phyloP scores from a whole-genome alignment of 2,113 vertebrate species.

The Ceyx melanurus region DNA sequence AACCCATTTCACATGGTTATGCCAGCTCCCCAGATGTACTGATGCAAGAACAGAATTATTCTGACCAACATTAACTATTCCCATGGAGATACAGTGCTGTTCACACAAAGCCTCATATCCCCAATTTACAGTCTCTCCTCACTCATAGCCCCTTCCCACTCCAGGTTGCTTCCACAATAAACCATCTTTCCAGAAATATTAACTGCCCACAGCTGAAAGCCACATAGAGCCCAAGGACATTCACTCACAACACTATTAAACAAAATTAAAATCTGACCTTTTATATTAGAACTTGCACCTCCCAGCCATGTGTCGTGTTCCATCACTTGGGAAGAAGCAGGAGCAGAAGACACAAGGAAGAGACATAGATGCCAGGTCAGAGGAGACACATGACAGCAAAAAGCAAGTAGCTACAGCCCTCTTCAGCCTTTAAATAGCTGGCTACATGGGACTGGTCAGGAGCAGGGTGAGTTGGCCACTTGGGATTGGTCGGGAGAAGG shows the following conservation, averaged over 20 bases:
- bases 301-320: rapidly evolving
- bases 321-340: background rate
- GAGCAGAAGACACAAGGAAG: background rate
- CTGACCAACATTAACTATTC: background rate
- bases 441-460: background rate
- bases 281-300: background rate
- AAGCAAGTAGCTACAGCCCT: rapidly evolving
- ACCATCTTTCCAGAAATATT: background rate
- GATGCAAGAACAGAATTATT: background rate
- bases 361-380: rapidly evolving
- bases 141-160: no score
- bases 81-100: rapidly evolving
- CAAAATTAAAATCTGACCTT: background rate
- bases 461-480: background rate
- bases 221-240: background rate
- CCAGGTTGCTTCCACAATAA: background rate
- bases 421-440: background rate
- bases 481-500: background rate
- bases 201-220: background rate
- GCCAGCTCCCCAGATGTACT: background rate
- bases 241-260: background rate
- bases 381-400: background rate
- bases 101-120: background rate
- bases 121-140: background rate
- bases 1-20: background rate